Base-by-base conservation (phyloP, 2,797 vertebrate genomes). In the Mus minutoides region DNA sequence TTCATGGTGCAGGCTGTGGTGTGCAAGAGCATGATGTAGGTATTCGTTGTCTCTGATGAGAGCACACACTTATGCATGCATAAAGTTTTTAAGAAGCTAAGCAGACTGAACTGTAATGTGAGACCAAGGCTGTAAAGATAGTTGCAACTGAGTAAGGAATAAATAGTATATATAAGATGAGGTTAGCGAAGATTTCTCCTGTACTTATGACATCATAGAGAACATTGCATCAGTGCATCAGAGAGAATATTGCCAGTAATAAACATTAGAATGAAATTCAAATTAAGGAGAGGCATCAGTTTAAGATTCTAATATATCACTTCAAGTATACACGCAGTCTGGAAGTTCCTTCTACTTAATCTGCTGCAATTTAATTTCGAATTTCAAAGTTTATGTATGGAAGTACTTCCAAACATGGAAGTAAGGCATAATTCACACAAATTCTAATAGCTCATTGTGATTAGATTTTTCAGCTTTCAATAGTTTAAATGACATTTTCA, bases 1-100 rank as follows among this genome's bases (percentile, higher is more conserved):
- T 95, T 94, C 98, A 98, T 95, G 98, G 97, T 69, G 97, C 98
- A 10, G 97, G 98, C 88, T 64, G 98, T 3, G 99, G 99, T 26
- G 98, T 97, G 29, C 99, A 98, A 40, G 98, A 98, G 56, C 98
- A 98, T 21, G 99, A 99, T 95, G 99, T 99, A 99, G 98, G 98
- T 98, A 91, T 95, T 88, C 96, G 14, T 14, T 83, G 90, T 64
- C 58, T 78, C 3, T n/a, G 0, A 19, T 0, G 71, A 12, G 9
- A 26, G 2, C 40, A 77, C 14, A 19, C 26, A 13, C 73, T 94
- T 96, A 93, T 54, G n/a, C 10, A 92, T 31, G 16, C 22, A 4
- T 49, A 0, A 4, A 90, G 31, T 86, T 92, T 96, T 93, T 17
- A 69, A 97, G 97, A 95, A 13, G 34, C 1, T 76, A 80, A n/a